These are phyloP conservation scores for Hemicrepidius hirtus DNA, from an alignment of 2,888 invertebrate species.

Conservation along the genomic window DNA sequence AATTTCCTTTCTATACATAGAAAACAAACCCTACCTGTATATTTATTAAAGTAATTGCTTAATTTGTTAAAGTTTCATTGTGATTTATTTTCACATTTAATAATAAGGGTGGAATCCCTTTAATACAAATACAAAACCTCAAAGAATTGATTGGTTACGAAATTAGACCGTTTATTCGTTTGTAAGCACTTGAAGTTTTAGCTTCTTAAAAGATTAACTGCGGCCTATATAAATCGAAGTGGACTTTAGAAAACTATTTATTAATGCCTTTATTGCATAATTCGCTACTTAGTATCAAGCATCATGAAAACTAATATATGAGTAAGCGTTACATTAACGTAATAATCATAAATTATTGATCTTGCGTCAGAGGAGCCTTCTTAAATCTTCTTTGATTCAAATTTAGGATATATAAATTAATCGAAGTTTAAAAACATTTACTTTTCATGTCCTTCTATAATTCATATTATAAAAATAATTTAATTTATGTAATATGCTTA, in stretches of 20 bases:
- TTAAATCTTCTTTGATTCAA: conserved; percentile 19
- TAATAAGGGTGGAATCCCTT: too few relatives aligned
- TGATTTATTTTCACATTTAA: neutral
- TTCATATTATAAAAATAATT: neutral
- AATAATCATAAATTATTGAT: conserved; percentile 30
- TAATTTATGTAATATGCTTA: too few relatives aligned
- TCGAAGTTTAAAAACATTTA: neutral
- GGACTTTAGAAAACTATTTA: conserved; percentile 24
- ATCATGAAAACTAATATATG: conserved; percentile 14
- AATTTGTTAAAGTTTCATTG: conserved; percentile 10
- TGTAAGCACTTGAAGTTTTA: conserved; percentile 24
- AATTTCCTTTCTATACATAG: conserved; percentile 47
- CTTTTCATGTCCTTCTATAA: neutral
- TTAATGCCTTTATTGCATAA: conserved; percentile 43
- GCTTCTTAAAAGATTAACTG: conserved; percentile 28
- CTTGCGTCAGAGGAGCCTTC: conserved; percentile 32
- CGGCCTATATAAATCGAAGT: conserved; percentile 32
- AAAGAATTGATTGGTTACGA: neutral
- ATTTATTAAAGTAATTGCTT: conserved; percentile 27
- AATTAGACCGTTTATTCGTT: neutral
- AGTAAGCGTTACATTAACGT: conserved; percentile 25
- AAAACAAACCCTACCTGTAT: neutral
- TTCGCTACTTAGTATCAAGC: conserved; percentile 35
- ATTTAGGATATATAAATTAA: conserved; percentile 6
- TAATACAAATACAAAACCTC: neutral